Evolutionary conservation across 2,888 invertebrate species (phyloP).

Genomic region (Sinohyriopsis cumingii): DNA sequence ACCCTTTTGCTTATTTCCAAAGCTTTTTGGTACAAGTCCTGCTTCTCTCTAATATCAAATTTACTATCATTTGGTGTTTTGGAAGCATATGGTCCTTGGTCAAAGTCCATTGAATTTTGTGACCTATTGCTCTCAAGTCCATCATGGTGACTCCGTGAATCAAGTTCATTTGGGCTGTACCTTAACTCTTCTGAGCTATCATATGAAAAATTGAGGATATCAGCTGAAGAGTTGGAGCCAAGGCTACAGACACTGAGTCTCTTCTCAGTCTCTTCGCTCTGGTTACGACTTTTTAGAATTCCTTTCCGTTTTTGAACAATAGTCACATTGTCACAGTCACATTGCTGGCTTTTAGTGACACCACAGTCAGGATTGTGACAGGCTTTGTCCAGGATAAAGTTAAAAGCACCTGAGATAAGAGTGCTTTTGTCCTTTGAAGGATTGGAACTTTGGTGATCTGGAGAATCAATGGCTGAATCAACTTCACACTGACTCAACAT

Average conservation of each 20-base stretch:
- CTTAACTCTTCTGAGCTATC: conserved; percentile 60
- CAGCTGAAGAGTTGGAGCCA: conserved; percentile 68
- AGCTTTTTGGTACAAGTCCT: conserved; percentile 45
- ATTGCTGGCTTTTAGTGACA: conserved; percentile 21
- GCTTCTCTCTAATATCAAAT: conserved; percentile 40
- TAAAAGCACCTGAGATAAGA: conserved; percentile 9
- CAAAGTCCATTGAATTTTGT: too few relatives aligned
- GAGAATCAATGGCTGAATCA: conserved; percentile 35
- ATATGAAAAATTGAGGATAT: conserved; percentile 68
- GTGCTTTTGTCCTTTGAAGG: conserved; percentile 10
- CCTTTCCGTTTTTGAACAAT: conserved; percentile 53
- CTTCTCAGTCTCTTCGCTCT: conserved; percentile 52
- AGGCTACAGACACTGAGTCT: conserved; percentile 64
- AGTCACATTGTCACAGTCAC: conserved; percentile 13
- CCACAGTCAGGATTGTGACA: conserved; percentile 7
- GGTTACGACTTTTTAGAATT: conserved; percentile 55
- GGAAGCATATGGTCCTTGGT: conserved; percentile 10
- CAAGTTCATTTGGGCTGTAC: neutral
- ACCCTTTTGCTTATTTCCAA: conserved; percentile 38
- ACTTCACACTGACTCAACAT: conserved; percentile 25
- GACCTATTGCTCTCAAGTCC: too few relatives aligned
- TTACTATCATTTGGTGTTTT: conserved; percentile 18
- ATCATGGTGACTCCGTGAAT: too few relatives aligned
- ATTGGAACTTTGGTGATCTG: conserved; percentile 16
- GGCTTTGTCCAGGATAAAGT: neutral